Evolutionary conservation across 2,888 invertebrate genomes (phyloP).

Genomic region (Perdita meconis): DNA sequence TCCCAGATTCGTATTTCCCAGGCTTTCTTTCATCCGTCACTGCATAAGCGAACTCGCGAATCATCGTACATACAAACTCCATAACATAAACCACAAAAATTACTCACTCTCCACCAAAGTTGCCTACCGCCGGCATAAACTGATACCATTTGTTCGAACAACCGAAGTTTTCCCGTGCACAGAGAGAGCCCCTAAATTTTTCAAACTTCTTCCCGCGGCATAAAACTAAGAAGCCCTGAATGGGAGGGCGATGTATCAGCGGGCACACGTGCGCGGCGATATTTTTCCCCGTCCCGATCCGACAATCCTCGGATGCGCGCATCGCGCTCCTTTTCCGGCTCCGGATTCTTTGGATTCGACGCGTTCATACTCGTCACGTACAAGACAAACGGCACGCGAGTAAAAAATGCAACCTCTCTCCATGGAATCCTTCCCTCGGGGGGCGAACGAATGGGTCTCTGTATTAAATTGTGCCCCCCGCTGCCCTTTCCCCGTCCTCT

Average conservation of each 20-base stretch:
- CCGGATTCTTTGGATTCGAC: slow-evolving; percentile 50
- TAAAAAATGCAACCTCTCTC: slow-evolving; percentile 64
- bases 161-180: neutral
- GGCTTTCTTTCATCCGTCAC: too few relatives aligned
- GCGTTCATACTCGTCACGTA: slow-evolving; percentile 68
- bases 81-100: too few relatives aligned
- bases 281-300: slow-evolving; percentile 11
- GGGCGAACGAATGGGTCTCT: slow-evolving; percentile 61
- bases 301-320: slow-evolving; percentile 17
- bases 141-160: too few relatives aligned
- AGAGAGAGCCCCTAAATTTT: neutral
- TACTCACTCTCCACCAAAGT: too few relatives aligned
- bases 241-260: neutral
- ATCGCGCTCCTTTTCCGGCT: slow-evolving; percentile 22
- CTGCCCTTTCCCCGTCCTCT: slow-evolving; percentile 4
- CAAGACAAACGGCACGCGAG: slow-evolving; percentile 60
- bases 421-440: slow-evolving; percentile 45
- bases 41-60: too few relatives aligned
- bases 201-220: neutral
- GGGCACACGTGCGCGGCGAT: slow-evolving; percentile 10
- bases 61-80: too few relatives aligned
- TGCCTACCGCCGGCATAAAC: too few relatives aligned
- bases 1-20: too few relatives aligned
- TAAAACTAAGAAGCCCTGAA: neutral
- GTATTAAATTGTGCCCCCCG: slow-evolving; percentile 66